These are phyloP conservation scores for Phaethon lepturus DNA, from an alignment of 2,113 vertebrate genomes.

Conservation along the genomic window DNA sequence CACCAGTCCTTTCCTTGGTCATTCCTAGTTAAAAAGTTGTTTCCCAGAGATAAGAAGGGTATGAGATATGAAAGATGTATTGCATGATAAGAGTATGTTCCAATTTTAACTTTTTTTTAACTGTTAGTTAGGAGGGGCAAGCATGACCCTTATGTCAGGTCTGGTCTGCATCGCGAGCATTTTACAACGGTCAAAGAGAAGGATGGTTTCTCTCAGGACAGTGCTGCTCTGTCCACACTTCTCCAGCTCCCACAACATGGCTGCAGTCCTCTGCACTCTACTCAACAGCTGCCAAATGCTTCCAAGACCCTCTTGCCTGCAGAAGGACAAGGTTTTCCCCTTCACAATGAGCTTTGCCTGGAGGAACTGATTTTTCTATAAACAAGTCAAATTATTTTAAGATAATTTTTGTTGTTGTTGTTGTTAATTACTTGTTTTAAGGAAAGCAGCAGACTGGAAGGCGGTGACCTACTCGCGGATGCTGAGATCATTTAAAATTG, in stretches of 20 bases:
- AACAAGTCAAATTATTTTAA: neutral
- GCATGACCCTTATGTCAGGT: neutral
- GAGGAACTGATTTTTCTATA: neutral
- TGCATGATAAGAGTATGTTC: neutral
- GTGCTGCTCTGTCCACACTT: neutral
- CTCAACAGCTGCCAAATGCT: rapidly evolving
- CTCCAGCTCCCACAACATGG: neutral
- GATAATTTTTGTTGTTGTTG: neutral
- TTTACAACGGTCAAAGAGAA: neutral
- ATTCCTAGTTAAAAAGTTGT: neutral
- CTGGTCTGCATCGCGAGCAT: neutral
- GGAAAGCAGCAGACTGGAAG: neutral
- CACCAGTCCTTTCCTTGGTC: neutral
- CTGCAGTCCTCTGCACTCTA: neutral
- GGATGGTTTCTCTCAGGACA: neutral
- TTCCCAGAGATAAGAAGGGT: neutral
- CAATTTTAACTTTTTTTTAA: neutral
- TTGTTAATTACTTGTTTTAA: neutral
- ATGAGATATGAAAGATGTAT: neutral
- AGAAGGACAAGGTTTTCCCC: neutral
- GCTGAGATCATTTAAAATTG: neutral
- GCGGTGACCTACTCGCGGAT: rapidly evolving
- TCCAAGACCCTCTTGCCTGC: neutral
- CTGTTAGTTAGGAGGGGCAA: neutral
- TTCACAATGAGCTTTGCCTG: neutral